phyloP scores from a whole-genome alignment of 2,797 vertebrate species.

The Syndactyla subalaris region DNA sequence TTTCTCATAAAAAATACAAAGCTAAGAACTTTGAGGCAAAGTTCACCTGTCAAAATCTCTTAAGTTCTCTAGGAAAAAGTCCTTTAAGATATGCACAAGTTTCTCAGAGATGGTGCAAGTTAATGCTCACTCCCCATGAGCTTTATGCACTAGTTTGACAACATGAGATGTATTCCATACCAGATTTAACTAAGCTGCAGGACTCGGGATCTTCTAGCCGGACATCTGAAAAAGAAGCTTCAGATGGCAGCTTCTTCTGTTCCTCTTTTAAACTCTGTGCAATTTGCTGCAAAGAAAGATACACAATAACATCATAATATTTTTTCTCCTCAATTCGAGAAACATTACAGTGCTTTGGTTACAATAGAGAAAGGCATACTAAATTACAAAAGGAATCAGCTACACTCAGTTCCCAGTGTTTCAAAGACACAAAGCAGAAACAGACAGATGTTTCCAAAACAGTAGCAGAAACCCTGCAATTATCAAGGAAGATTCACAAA shows the following conservation, averaged over 20 bases:
- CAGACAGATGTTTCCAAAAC: background rate
- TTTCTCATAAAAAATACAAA: background rate
- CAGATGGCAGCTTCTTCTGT: slow-evolving; percentile 85
- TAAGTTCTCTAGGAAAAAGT: background rate
- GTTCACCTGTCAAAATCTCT: background rate
- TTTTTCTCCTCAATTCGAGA: background rate
- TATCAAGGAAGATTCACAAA: background rate
- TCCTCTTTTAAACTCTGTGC: slow-evolving; percentile 97
- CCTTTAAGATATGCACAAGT: background rate
- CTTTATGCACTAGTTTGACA: background rate
- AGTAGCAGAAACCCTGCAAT: background rate
- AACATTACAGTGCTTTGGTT: background rate
- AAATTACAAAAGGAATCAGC: background rate
- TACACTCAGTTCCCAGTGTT: background rate
- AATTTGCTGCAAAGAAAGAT: slow-evolving; percentile 84
- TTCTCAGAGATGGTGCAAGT: background rate
- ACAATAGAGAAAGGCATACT: background rate
- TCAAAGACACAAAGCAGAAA: background rate
- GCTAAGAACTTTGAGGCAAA: background rate
- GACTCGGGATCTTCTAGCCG: slow-evolving; percentile 85
- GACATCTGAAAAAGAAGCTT: slow-evolving; percentile 88
- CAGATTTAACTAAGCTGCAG: slow-evolving; percentile 82
- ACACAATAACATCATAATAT: background rate
- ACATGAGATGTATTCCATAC: slow-evolving; percentile 57
- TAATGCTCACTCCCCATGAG: background rate